Evolutionary conservation across 1,140 invertebrate species (phyloP).

Genomic region (Coptotermes formosanus): DNA sequence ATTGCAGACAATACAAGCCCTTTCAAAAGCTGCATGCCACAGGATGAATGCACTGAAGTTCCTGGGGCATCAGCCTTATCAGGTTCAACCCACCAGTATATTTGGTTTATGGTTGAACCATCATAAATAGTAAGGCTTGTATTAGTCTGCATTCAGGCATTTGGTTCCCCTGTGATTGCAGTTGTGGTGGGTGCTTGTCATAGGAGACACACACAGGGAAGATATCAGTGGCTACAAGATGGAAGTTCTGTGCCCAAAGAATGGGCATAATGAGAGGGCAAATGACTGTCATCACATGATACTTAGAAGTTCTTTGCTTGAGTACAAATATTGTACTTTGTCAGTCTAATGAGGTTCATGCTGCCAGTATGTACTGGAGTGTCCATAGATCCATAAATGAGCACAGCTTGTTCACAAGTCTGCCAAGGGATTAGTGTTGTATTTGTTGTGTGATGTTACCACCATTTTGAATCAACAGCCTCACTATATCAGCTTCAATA

Average conservation of each 20-base stretch:
- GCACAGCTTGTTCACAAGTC: too few species aligned
- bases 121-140: not conserved
- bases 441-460: not conserved
- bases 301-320: too few species aligned
- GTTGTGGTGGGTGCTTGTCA: too few species aligned
- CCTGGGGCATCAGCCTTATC: not conserved
- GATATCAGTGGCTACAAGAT: too few species aligned
- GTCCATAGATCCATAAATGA: too few species aligned
- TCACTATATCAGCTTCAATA: constrained; percentile 41
- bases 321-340: too few species aligned
- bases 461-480: not conserved
- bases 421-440: not conserved
- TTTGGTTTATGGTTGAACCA: not conserved
- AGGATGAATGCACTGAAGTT: constrained; percentile 8
- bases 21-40: not conserved
- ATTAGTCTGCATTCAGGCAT: not conserved
- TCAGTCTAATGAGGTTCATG: too few species aligned
- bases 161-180: not conserved
- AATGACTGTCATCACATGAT: too few species aligned
- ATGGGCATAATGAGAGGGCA: too few species aligned
- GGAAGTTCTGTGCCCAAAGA: too few species aligned
- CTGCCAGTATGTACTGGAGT: too few species aligned
- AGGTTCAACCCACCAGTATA: not conserved
- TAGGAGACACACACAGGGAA: too few species aligned
- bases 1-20: not conserved